These are phyloP conservation scores for Mesitornis unicolor DNA, from an alignment of 2,113 vertebrate species.

Conservation along the genomic window DNA sequence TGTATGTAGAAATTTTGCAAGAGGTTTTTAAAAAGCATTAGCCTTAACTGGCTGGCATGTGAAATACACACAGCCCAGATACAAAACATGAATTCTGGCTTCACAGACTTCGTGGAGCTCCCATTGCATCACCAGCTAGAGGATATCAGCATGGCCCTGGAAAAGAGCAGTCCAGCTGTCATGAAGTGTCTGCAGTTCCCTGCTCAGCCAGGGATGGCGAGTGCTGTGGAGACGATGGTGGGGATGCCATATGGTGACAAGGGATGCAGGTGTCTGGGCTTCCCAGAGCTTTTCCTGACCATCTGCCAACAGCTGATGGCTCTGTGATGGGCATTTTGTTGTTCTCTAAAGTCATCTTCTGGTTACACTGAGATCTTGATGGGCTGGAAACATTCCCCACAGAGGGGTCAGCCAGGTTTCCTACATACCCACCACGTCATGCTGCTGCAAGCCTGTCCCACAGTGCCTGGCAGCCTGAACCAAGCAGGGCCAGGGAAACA, in stretches of 20 bases:
- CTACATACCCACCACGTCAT: rapidly evolving
- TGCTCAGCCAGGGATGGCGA: neutral
- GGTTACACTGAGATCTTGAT: neutral
- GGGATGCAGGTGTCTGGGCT: rapidly evolving
- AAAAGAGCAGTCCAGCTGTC: neutral
- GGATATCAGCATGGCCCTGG: neutral
- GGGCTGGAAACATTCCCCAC: rapidly evolving
- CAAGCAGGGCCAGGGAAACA: neutral
- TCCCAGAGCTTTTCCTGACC: neutral
- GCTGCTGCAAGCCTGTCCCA: rapidly evolving
- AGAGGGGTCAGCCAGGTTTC: neutral
- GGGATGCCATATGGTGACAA: neutral
- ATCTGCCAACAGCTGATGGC: neutral
- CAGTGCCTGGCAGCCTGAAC: rapidly evolving
- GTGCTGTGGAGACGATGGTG: rapidly evolving
- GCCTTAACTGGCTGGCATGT: neutral
- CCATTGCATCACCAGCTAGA: neutral
- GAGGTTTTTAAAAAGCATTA: neutral
- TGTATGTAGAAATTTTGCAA: neutral
- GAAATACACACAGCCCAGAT: neutral
- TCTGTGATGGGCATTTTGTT: neutral
- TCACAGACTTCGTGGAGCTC: neutral
- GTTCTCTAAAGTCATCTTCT: neutral
- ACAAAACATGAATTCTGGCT: neutral
- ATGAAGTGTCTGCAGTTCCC: rapidly evolving